Conservation (phyloP, 2,113 vertebrate genomes). For the Pagrus major region DNA sequence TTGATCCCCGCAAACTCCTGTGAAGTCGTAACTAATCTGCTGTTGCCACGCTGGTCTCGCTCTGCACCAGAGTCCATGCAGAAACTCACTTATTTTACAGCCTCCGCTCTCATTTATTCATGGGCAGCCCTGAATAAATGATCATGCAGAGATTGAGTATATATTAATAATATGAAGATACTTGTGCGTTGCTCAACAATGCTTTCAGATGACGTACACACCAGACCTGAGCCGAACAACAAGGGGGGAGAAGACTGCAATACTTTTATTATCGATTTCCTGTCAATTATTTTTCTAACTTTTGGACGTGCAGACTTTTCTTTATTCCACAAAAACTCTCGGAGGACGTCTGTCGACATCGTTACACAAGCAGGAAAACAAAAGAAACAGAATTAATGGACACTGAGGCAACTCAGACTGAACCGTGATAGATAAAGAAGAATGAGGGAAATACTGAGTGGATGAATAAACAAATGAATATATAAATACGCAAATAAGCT, state of each 20-base stretch:
- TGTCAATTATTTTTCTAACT: neutral
- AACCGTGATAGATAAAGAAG: too few species aligned
- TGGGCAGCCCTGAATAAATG: neutral
- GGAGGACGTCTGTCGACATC: too few species aligned
- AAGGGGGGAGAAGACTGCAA: neutral
- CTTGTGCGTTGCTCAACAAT: too few species aligned
- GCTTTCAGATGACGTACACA: too few species aligned
- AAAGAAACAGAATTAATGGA: too few species aligned
- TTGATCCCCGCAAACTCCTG: conserved; percentile 24
- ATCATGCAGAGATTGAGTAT: neutral
- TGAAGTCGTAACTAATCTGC: conserved; percentile 34
- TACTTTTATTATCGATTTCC: neutral
- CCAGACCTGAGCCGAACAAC: too few species aligned
- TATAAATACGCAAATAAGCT: too few species aligned
- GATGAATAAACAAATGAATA: too few species aligned
- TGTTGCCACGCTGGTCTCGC: neutral
- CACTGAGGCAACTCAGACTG: too few species aligned
- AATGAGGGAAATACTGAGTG: too few species aligned
- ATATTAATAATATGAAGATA: neutral
- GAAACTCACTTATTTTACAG: neutral
- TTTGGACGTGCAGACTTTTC: neutral
- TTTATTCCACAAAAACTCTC: neutral
- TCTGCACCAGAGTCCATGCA: neutral
- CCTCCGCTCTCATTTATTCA: neutral
- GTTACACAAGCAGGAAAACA: too few species aligned